A percentile compares a stretch with the other conserved stretches of the same genome.
These are phyloP conservation scores for Pseudomugil tenellus DNA, from an alignment of 2,797 vertebrate genomes.

Conservation along the genomic window DNA sequence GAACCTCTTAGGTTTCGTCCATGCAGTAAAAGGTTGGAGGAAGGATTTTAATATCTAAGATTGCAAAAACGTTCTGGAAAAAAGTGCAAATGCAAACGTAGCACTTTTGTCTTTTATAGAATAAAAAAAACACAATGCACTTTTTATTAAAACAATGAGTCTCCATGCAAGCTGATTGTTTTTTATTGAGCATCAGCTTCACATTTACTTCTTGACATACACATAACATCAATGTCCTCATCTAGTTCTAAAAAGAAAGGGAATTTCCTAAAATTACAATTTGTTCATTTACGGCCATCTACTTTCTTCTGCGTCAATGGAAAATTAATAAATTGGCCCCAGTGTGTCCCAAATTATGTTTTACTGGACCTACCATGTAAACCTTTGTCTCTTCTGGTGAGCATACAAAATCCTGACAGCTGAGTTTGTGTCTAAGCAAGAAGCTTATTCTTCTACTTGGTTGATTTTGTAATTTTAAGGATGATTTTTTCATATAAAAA, in stretches of 20 bases:
- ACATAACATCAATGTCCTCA: background rate
- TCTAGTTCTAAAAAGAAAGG: background rate
- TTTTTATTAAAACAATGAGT: background rate
- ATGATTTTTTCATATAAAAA: background rate
- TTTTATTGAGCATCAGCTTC: background rate
- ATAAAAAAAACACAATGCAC: no score
- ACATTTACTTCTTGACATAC: background rate
- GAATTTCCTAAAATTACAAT: background rate
- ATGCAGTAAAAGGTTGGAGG: background rate
- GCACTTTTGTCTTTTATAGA: background rate
- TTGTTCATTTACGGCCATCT: background rate
- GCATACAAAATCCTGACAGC: constrained; percentile 13
- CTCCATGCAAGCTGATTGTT: background rate
- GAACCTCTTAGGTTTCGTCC: no score
- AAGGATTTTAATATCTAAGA: background rate
- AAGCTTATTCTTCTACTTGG: background rate
- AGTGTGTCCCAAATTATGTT: background rate
- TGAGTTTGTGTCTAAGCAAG: background rate
- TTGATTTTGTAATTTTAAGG: background rate
- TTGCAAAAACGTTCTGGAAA: background rate
- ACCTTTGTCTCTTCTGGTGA: constrained; percentile 22
- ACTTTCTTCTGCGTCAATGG: background rate
- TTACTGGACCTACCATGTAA: background rate
- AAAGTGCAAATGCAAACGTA: background rate
- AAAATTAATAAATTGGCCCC: background rate